These are phyloP conservation scores for Ictidomys tridecemlineatus DNA, from an alignment of 2,113 vertebrate genomes.

Conservation along the genomic window DNA sequence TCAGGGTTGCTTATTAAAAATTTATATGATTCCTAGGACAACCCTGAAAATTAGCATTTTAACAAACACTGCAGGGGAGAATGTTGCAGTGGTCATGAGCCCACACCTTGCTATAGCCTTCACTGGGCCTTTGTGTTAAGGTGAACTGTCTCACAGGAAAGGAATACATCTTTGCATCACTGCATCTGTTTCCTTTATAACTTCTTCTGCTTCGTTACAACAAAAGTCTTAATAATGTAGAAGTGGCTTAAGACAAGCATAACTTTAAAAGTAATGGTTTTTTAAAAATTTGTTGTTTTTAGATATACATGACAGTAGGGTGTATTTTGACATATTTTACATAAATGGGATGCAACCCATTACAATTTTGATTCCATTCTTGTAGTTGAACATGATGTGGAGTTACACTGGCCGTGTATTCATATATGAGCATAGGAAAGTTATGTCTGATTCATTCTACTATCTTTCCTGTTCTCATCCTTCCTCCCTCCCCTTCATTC, in stretches of 20 bases:
- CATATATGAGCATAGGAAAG: too few relatives aligned
- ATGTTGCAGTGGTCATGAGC: not conserved
- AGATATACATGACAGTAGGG: too few relatives aligned
- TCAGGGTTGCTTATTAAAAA: not conserved
- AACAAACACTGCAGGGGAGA: not conserved
- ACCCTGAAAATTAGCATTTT: conserved; percentile 17
- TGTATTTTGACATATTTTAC: too few relatives aligned
- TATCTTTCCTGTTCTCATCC: too few relatives aligned
- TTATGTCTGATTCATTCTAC: too few relatives aligned
- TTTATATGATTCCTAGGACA: not conserved
- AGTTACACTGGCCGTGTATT: too few relatives aligned
- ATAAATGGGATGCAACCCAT: too few relatives aligned
- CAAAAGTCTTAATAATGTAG: not conserved
- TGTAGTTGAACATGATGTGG: too few relatives aligned
- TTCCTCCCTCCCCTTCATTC: too few relatives aligned
- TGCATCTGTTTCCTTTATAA: not conserved
- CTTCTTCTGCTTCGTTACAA: not conserved
- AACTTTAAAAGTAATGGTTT: not conserved
- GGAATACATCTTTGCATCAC: not conserved
- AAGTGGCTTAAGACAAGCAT: not conserved
- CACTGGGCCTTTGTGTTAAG: not conserved
- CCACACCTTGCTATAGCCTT: not conserved
- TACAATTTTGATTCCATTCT: too few relatives aligned
- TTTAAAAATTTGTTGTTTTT: too few relatives aligned
- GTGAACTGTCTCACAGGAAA: not conserved